Evolutionary conservation across 1,140 invertebrate species (phyloP).

Genomic region (Drosophila athabasca): DNA sequence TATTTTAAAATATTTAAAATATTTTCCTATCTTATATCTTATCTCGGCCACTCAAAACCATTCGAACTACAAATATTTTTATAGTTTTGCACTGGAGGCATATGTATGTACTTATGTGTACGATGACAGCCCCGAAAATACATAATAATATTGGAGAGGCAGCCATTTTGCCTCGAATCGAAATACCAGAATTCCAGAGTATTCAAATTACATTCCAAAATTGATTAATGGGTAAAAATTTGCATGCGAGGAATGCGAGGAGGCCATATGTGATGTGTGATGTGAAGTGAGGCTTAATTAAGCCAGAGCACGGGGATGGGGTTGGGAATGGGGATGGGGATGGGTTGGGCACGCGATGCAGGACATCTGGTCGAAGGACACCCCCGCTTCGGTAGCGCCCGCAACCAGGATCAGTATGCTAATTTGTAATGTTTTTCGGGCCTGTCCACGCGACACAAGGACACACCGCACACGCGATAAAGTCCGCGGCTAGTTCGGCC

Average conservation of each 20-base stretch:
- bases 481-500: slow-evolving; percentile 40
- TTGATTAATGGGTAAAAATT: slow-evolving; percentile 70
- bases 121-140: slow-evolving; percentile 38
- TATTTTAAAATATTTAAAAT: too few species aligned
- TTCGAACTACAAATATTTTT: too few species aligned
- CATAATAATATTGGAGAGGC: slow-evolving; percentile 38
- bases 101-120: too few species aligned
- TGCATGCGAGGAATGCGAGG: slow-evolving; percentile 57
- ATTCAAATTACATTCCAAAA: slow-evolving; percentile 61
- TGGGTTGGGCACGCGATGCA: slow-evolving; percentile 38
- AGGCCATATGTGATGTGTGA: slow-evolving; percentile 57
- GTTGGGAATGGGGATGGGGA: not conserved
- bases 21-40: too few species aligned
- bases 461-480: slow-evolving; percentile 72
- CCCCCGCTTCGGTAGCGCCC: slow-evolving; percentile 24
- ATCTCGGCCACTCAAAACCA: too few species aligned
- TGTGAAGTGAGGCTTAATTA: slow-evolving; percentile 50
- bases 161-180: slow-evolving; percentile 9
- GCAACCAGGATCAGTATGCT: slow-evolving; percentile 51
- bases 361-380: slow-evolving; percentile 24
- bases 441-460: slow-evolving; percentile 62
- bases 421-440: slow-evolving; percentile 45
- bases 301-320: slow-evolving; percentile 6
- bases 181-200: not conserved
- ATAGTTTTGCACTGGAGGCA: not conserved